Conservation (phyloP, 1,140 invertebrate genomes). For the Halesus radiatus region DNA sequence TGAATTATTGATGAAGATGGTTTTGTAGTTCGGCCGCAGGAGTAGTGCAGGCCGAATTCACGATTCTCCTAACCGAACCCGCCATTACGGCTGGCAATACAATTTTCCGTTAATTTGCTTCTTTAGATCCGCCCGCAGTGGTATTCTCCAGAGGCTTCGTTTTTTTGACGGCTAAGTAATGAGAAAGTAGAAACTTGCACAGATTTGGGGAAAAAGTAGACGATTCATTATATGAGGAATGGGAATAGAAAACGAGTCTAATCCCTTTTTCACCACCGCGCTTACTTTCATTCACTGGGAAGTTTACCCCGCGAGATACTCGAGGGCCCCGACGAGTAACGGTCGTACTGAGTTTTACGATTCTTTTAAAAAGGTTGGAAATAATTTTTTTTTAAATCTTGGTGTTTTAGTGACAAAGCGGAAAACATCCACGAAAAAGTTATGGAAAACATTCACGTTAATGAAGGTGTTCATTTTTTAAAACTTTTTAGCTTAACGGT, state of each 20-base stretch:
- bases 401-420: too few species aligned
- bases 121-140: neutral
- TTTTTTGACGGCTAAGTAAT: constrained; percentile 31
- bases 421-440: too few species aligned
- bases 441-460: too few species aligned
- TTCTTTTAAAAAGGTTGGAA: neutral
- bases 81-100: neutral
- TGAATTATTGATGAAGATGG: neutral
- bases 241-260: too few species aligned
- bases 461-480: too few species aligned
- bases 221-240: neutral
- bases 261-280: too few species aligned
- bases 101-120: constrained; percentile 31
- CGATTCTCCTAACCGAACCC: neutral
- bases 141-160: neutral
- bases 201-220: constrained; percentile 4
- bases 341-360: neutral
- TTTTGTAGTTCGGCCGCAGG: neutral
- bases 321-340: neutral
- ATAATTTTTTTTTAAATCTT: too few species aligned
- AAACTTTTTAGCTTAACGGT: too few species aligned
- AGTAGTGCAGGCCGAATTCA: constrained; percentile 6
- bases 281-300: too few species aligned
- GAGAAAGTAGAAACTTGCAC: constrained; percentile 11
- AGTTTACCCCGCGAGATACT: too few species aligned